Conservation (phyloP, 1,140 invertebrate genomes). For the Ostrea denselamellosa region DNA sequence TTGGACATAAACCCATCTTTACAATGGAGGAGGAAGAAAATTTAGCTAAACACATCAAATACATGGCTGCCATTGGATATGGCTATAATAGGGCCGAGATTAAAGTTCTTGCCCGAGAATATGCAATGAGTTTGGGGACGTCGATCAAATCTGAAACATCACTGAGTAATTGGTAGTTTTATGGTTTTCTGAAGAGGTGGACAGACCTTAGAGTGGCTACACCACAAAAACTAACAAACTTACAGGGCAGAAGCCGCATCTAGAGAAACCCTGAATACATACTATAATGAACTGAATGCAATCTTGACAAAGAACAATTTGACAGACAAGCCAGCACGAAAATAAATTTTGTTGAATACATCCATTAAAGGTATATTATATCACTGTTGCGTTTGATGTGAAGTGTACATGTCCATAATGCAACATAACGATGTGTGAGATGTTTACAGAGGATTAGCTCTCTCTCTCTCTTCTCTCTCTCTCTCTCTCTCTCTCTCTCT, state of each 20-base stretch:
- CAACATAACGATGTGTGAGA: too few relatives aligned
- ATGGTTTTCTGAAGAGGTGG: conserved; percentile 44
- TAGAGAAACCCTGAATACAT: conserved; percentile 29
- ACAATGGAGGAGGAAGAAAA: conserved; percentile 32
- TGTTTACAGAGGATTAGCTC: too few relatives aligned
- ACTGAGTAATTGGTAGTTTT: conserved; percentile 45
- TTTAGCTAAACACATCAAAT: conserved; percentile 41
- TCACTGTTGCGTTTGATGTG: too few relatives aligned
- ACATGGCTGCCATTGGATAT: conserved; percentile 54
- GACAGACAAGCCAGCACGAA: too few relatives aligned
- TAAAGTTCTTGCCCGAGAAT: conserved; percentile 41
- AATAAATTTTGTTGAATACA: too few relatives aligned
- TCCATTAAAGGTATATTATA: too few relatives aligned
- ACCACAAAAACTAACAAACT: conserved; percentile 46
- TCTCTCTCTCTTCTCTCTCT: too few relatives aligned
- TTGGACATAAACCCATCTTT: conserved; percentile 32
- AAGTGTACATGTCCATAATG: too few relatives aligned
- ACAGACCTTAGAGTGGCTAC: conserved; percentile 33
- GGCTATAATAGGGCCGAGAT: conserved; percentile 41
- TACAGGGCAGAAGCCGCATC: conserved; percentile 41
- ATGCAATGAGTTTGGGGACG: conserved; percentile 44
- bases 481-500: too few relatives aligned
- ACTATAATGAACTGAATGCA: conserved; percentile 10
- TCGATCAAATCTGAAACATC: not conserved
- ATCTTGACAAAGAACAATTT: conserved; percentile 42